A percentile compares a stretch with the other conserved stretches of the same genome.
These are phyloP conservation scores for Tetanocera ferruginea DNA, from an alignment of 2,888 invertebrate genomes.

Conservation along the genomic window DNA sequence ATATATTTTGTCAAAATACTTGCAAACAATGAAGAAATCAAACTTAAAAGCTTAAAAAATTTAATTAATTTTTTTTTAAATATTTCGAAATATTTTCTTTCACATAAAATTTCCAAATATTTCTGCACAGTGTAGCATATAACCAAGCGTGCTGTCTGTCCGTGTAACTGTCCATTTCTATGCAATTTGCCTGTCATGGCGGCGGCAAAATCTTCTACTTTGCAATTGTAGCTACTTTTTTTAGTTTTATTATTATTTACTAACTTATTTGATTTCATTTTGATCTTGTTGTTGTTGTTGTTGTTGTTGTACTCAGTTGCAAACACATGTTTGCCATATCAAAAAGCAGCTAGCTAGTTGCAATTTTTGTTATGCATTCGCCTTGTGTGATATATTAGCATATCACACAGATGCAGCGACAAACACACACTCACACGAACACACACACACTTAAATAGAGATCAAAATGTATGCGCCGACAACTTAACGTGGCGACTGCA, in stretches of 20 bases:
- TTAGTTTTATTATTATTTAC: conserved; percentile 8
- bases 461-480: neutral
- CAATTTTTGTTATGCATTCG: conserved; percentile 27
- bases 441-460: conserved; percentile 4
- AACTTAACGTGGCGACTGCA: neutral
- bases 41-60: too few species aligned
- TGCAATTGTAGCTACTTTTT: neutral
- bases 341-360: neutral
- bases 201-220: conserved; percentile 20
- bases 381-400: conserved; percentile 34
- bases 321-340: conserved; percentile 31
- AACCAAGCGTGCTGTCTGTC: neutral
- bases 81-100: too few species aligned
- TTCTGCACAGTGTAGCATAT: neutral
- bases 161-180: conserved; percentile 25
- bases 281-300: neutral
- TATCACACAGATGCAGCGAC: conserved; percentile 12
- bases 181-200: conserved; percentile 42
- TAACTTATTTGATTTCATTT: conserved; percentile 1
- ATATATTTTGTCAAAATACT: too few species aligned
- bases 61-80: too few species aligned
- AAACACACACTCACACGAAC: neutral
- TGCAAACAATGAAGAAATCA: too few species aligned
- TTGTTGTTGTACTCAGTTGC: neutral
- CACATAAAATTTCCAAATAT: neutral